Percentiles rank a stretch among this genome's conserved stretches.
phyloP scores from a whole-genome alignment of 2,113 vertebrate genomes.

The Xiphorhynchus elegans region DNA sequence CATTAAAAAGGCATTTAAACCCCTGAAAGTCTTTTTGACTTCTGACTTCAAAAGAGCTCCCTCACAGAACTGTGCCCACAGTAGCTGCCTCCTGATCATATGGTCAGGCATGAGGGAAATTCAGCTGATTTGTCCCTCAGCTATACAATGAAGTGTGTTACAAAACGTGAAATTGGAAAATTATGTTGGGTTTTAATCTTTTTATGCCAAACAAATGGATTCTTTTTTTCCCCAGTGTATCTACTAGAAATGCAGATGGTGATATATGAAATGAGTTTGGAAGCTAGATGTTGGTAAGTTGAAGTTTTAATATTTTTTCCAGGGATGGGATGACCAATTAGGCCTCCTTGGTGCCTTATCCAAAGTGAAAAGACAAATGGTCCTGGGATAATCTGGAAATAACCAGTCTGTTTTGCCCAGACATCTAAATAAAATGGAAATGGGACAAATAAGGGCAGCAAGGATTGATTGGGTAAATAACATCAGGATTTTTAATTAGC shows the following conservation, averaged over 20 bases:
- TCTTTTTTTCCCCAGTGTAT: neutral
- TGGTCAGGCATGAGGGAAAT: conserved; percentile 36
- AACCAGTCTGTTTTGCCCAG: neutral
- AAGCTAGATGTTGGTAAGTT: neutral
- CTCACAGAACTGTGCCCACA: neutral
- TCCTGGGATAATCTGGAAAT: neutral
- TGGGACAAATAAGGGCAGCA: neutral
- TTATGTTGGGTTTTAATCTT: neutral
- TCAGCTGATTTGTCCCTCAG: conserved; percentile 48
- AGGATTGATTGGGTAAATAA: neutral
- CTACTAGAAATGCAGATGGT: neutral
- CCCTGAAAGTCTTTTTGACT: conserved; percentile 19
- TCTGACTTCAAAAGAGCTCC: conserved; percentile 47
- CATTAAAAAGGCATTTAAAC: conserved; percentile 55
- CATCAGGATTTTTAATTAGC: neutral
- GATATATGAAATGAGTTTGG: neutral
- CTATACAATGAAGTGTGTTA: neutral
- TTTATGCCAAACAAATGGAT: neutral
- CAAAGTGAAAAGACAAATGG: neutral
- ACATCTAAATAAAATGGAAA: neutral
- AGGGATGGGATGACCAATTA: neutral
- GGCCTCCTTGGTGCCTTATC: neutral
- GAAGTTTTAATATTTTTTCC: neutral
- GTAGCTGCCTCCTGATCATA: conserved; percentile 36
- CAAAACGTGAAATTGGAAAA: neutral